Base-by-base conservation (phyloP, 2,888 invertebrate genomes). In the Microctonus hyperodae region DNA sequence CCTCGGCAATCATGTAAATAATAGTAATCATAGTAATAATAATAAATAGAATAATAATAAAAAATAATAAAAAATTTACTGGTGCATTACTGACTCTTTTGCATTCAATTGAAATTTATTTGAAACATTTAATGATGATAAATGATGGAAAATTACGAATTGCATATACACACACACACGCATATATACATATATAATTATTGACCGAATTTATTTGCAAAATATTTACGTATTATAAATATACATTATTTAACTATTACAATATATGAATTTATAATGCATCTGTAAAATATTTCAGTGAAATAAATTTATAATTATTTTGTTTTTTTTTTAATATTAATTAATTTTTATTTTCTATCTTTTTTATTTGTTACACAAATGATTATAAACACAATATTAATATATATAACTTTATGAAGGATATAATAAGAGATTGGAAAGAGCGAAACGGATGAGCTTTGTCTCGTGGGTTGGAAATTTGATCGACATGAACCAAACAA, bases 401-500 rank as follows among this genome's bases (percentile, higher is more conserved):
- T n/a, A n/a, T n/a, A n/a, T n/a, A 10, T 40, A 0, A 64, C 57
- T 67, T 61, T 50, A 60, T 65, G 20, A 25, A 25, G 44, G n/a
- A 37, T 40, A 48, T 48, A 25, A 55, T 31, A 56, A 50, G 25
- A 35, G 51, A 40, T 56, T 33, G 35, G 20, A 20, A 68, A 58
- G 23, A 57, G 33, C n/a, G 44, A 35, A 67, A 70, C 64, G 64
- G 64, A 59, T 62, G 64, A 74, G 77, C 76, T 79, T 78, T 79
- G 79, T 80, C 78, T 78, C 44, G 73, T 76, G 78, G 25, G 78
- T 80, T 77, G 77, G 80, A 81, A 81, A 82, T 81, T 81, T 83
- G 81, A 83, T 83, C 82, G 82, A 83, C 82, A 79, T 81, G 75
- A 79, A 78, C 77, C 80, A 79, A 79, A 82, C 81, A 80, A 75